A percentile compares a stretch with the other conserved stretches of the same genome.
Conservation (phyloP, 2,113 vertebrate species). For the Rhea pennata region DNA sequence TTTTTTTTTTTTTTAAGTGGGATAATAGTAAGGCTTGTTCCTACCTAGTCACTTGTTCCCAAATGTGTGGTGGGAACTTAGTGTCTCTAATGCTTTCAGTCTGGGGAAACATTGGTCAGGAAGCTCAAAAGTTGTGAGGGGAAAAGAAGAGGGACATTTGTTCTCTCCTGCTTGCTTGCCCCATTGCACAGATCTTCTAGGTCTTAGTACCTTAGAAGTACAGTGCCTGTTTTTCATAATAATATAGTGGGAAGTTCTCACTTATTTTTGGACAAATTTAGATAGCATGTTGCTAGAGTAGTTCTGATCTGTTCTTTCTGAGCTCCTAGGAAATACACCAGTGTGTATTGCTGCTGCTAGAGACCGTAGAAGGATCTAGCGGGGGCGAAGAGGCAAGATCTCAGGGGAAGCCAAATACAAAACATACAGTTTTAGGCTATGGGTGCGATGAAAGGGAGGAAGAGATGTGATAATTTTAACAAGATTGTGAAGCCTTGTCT, state of each 20-base stretch:
- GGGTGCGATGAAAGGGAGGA: background rate
- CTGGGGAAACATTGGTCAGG: background rate
- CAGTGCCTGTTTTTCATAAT: background rate
- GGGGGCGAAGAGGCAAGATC: background rate
- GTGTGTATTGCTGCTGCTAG: background rate
- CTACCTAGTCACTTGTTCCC: background rate
- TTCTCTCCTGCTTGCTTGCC: background rate
- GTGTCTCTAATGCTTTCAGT: background rate
- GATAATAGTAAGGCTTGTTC: background rate
- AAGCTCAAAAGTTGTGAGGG: background rate
- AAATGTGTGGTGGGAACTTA: background rate
- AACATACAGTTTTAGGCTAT: background rate
- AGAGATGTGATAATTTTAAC: background rate
- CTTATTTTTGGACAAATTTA: background rate
- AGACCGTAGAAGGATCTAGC: background rate
- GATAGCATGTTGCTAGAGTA: background rate
- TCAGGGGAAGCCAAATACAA: background rate
- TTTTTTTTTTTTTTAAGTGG: background rate
- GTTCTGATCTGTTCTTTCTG: background rate
- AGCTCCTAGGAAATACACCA: background rate
- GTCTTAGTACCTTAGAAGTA: background rate
- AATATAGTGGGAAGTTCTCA: background rate
- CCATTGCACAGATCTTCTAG: fast-evolving
- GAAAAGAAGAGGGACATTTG: background rate
- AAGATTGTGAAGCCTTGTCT: background rate